These are phyloP conservation scores for Atlantisia rogersi DNA, from an alignment of 2,113 vertebrate species.

Conservation along the genomic window DNA sequence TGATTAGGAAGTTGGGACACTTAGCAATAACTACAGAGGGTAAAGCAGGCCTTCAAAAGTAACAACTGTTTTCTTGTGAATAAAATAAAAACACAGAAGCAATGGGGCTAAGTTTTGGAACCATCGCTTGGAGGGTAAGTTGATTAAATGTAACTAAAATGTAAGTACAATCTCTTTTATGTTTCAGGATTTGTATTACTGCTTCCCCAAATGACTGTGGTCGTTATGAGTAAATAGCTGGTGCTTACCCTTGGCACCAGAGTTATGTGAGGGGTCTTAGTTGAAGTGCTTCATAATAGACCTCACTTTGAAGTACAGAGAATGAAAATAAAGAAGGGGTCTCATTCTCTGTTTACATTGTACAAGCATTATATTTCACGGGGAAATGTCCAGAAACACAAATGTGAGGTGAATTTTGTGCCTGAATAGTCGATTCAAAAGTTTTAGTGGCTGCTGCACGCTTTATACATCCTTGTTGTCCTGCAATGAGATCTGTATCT, in stretches of 20 bases:
- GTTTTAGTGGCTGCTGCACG: not conserved
- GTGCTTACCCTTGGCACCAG: not conserved
- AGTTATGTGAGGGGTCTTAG: not conserved
- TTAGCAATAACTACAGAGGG: not conserved
- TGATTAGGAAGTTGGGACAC: not conserved
- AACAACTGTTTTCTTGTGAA: not conserved
- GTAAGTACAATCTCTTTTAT: not conserved
- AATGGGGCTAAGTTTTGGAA: not conserved
- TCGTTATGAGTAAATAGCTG: not conserved
- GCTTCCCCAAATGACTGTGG: not conserved
- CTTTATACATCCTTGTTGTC: not conserved
- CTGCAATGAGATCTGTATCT: not conserved
- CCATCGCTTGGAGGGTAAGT: not conserved
- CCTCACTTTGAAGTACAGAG: not conserved
- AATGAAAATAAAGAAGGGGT: not conserved
- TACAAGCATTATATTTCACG: not conserved
- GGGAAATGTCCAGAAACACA: not conserved
- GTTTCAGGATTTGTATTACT: not conserved
- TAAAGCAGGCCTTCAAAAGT: not conserved
- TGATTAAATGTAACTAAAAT: not conserved
- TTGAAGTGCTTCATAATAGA: not conserved
- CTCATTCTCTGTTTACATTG: fast-evolving
- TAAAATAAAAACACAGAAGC: not conserved
- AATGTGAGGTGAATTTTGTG: not conserved
- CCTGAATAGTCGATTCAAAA: not conserved